Percentiles rank a stretch among this genome's conserved stretches.
phyloP scores from a whole-genome alignment of 2,888 invertebrate species.

The Tanypteryx hageni region DNA sequence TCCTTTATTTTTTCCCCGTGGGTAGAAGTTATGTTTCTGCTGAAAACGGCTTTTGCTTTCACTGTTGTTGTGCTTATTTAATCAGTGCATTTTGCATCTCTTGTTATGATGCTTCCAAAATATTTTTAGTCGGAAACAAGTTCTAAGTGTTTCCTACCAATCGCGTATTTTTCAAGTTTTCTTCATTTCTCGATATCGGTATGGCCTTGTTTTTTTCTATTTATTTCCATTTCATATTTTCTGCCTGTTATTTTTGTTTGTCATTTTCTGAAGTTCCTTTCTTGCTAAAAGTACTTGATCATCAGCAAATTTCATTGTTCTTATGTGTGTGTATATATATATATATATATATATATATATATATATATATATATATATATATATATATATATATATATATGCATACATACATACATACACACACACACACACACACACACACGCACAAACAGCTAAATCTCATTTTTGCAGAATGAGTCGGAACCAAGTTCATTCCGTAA shows the following conservation, averaged over 20 bases:
- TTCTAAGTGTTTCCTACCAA: too few species aligned
- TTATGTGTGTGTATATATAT: not conserved
- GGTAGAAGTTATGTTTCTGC: too few species aligned
- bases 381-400: slow-evolving; percentile 57
- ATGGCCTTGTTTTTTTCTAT: not conserved
- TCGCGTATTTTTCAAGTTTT: too few species aligned
- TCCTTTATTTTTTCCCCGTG: too few species aligned
- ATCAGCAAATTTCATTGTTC: not conserved
- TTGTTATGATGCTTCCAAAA: too few species aligned
- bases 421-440: not conserved
- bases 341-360: slow-evolving; percentile 65
- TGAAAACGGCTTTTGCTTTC: too few species aligned
- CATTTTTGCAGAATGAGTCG: not conserved
- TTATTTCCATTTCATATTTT: not conserved
- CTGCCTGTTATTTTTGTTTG: not conserved
- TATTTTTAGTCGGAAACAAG: too few species aligned
- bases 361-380: slow-evolving; percentile 65
- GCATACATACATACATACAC: slow-evolving; percentile 29
- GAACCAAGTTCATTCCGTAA: too few species aligned
- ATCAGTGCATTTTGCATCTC: too few species aligned
- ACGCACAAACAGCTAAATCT: not conserved
- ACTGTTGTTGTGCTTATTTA: too few species aligned
- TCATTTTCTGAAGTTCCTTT: not conserved
- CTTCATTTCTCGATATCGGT: not conserved
- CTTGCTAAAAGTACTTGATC: not conserved